These are phyloP conservation scores for Carlito syrichta DNA, from an alignment of 2,113 vertebrate species.

Conservation along the genomic window DNA sequence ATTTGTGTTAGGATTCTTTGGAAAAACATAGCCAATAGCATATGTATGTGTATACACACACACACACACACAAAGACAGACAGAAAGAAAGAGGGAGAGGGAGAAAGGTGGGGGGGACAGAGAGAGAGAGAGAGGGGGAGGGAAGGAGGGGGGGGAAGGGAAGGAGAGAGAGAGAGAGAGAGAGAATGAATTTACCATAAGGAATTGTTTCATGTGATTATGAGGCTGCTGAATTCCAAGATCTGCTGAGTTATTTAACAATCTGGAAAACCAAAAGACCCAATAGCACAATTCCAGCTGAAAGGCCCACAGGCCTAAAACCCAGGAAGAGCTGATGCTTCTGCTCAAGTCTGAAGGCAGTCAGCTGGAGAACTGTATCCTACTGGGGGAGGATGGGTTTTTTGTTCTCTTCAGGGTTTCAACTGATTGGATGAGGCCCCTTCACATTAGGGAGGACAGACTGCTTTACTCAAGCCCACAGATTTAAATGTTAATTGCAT, in stretches of 20 bases:
- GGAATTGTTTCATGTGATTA: background rate
- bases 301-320: background rate
- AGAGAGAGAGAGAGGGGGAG: too few species aligned
- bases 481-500: background rate
- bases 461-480: background rate
- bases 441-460: background rate
- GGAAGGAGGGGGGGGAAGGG: too few species aligned
- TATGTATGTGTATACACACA: background rate
- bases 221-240: fast-evolving
- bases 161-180: background rate
- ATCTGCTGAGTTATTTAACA: background rate
- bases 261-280: background rate
- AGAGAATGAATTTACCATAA: background rate
- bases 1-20: background rate
- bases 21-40: background rate
- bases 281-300: too few species aligned
- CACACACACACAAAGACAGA: background rate
- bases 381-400: fast-evolving
- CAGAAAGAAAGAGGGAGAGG: background rate
- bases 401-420: background rate
- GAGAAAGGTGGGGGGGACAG: too few species aligned
- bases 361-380: background rate
- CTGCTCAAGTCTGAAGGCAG: background rate
- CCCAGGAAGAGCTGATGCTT: background rate
- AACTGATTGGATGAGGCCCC: background rate